Evolutionary conservation across 2,888 invertebrate genomes (phyloP).

Genomic region (Platycheirus albimanus): DNA sequence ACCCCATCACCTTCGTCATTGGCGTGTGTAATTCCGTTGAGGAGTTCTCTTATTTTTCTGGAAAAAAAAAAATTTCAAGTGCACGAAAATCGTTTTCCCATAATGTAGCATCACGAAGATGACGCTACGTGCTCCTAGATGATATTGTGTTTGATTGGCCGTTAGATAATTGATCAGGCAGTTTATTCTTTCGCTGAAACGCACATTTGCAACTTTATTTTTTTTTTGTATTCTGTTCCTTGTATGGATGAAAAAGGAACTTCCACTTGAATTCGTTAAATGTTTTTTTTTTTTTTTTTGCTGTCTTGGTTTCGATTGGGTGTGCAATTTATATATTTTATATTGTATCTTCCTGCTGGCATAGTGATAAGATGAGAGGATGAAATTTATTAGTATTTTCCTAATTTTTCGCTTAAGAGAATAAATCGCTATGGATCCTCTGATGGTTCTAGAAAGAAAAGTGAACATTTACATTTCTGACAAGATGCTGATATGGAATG

Average conservation of each 20-base stretch:
- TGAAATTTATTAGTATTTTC: constrained; percentile 67
- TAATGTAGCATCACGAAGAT: constrained; percentile 42
- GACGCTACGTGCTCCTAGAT: constrained; percentile 62
- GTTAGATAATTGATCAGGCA: constrained; percentile 74
- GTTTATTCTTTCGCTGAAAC: constrained; percentile 61
- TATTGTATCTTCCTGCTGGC: constrained; percentile 18
- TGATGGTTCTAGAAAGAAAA: too few relatives aligned
- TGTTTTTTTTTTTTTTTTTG: too few relatives aligned
- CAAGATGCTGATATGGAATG: constrained; percentile 38
- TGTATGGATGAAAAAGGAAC: constrained; percentile 19
- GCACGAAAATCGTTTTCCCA: constrained; percentile 62
- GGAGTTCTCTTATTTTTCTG: constrained; percentile 10
- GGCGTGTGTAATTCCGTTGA: constrained; percentile 67
- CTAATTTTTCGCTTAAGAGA: constrained; percentile 64
- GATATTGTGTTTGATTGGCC: constrained; percentile 74
- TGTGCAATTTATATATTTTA: neutral
- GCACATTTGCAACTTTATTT: constrained; percentile 54
- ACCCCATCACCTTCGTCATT: constrained; percentile 49
- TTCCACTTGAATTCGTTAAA: constrained; percentile 68
- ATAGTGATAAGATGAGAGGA: constrained; percentile 55
- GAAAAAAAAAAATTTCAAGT: constrained; percentile 51
- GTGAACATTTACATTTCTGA: constrained; percentile 22
- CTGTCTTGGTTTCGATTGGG: constrained; percentile 49
- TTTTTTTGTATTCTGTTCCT: constrained; percentile 1
- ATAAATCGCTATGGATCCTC: constrained; percentile 28